These are phyloP conservation scores for Catharus bicknelli DNA, from an alignment of 2,113 vertebrate genomes.

Conservation along the genomic window DNA sequence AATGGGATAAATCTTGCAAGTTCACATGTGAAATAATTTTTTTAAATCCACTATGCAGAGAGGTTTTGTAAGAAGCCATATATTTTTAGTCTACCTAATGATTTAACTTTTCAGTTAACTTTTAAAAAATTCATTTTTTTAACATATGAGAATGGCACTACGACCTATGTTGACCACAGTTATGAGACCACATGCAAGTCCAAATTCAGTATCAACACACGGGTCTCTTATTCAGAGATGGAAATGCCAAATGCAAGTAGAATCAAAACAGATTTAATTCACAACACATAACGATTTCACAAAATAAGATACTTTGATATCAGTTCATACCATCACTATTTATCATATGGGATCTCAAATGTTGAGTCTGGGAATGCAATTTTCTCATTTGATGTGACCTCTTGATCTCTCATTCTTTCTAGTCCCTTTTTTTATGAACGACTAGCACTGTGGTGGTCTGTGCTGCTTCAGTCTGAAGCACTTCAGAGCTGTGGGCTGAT, in stretches of 20 bases:
- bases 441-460: rapidly evolving
- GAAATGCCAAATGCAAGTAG: background rate
- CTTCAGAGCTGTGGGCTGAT: background rate
- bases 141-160: background rate
- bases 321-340: background rate
- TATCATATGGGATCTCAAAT: background rate
- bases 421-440: background rate
- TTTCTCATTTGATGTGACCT: background rate
- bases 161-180: background rate
- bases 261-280: background rate
- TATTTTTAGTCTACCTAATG: background rate
- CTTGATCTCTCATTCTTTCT: background rate
- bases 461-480: background rate
- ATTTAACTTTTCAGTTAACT: background rate
- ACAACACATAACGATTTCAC: background rate
- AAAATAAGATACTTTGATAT: background rate
- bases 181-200: background rate
- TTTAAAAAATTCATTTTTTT: background rate
- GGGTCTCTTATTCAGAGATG: background rate
- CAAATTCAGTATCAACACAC: background rate
- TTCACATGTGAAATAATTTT: background rate
- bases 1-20: background rate
- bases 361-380: background rate
- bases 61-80: background rate
- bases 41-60: background rate